Base-by-base conservation (phyloP, 2,797 vertebrate species). In the Erpetoichthys calabaricus region DNA sequence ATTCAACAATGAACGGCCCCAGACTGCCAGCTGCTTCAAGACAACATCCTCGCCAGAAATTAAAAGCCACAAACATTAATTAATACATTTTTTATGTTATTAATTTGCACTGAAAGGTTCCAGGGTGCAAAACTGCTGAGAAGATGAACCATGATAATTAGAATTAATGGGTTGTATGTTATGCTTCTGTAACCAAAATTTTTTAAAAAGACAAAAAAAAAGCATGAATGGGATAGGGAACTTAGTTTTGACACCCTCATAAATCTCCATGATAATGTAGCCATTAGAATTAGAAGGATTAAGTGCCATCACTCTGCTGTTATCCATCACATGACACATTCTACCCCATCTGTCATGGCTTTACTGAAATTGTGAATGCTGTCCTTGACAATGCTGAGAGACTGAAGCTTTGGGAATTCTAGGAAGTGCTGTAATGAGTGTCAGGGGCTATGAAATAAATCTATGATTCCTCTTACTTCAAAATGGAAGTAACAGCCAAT, bases 41-140 rank as follows among this genome's bases (percentile, higher is more conserved):
- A 88, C 85, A 71, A 84, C 85, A 82, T 85, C 85, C 81, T 75
- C 80, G 83, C 88, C 78, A 92, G 85, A 89, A 91, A 91, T 91
- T 89, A 92, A 93, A 90, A 90, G 84, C 87, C 88, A 90, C 86
- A 88, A 90, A 89, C 87, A 89, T 90, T 90, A 92, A 96, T 91
- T 91, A 94, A 94, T 91, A 87, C 85, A 90, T 80, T 88, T 91
- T 92, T 86, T 87, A 81, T 82, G 80, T 89, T 75, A 54, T 46
- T 88, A 89, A 91, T 90, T 90, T 90, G 83, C 83, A 83, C 82
- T 87, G 84, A 89, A 87, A 90, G 86, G 87, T 88, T 92, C 77
- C 69, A 74, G 81, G 78, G 85, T 84, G 80, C 76, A 83, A 86
- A 81, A 81, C 80, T 77, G 82, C 85, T 79, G 80, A 82, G 82